Evolutionary conservation across 2,797 vertebrate genomes (phyloP).

Genomic region (Rhinatrema bivittatum): DNA sequence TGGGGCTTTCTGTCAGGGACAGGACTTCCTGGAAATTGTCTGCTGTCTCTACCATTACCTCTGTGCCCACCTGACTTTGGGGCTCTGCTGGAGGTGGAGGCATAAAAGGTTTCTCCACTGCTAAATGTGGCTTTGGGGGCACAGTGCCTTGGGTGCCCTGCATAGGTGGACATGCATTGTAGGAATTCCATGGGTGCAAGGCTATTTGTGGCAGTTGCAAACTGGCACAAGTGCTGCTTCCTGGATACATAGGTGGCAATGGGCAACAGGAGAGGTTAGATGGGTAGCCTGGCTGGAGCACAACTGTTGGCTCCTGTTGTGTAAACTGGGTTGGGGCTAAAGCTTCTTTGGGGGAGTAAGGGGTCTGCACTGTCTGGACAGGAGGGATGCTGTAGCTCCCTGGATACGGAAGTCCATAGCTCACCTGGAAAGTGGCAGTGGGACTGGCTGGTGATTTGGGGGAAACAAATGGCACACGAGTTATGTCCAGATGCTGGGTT

Average conservation of each 20-base stretch:
- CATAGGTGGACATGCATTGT: conserved; percentile 77
- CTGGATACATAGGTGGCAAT: conserved; percentile 89
- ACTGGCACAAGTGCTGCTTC: conserved; percentile 78
- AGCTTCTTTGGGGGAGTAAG: conserved; percentile 83
- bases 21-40: conserved; percentile 92
- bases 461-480: conserved; percentile 84
- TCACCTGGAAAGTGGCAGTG: conserved; percentile 78
- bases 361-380: conserved; percentile 73
- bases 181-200: conserved; percentile 92
- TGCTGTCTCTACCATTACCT: conserved; percentile 80
- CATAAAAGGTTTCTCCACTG: conserved; percentile 76
- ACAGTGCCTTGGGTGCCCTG: conserved; percentile 75
- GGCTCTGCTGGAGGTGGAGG: conserved; percentile 71
- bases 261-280: conserved; percentile 83
- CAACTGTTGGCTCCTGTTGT: conserved; percentile 77
- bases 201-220: conserved; percentile 85
- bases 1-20: conserved; percentile 86
- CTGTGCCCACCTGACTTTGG: conserved; percentile 71
- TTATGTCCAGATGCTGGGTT: conserved; percentile 84
- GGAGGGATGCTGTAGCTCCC: conserved; percentile 65
- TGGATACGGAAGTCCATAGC: conserved; percentile 81
- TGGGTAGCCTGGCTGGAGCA: conserved; percentile 80
- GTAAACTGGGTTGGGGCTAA: conserved; percentile 76
- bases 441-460: conserved; percentile 85
- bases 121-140: conserved; percentile 73